Base-by-base conservation (phyloP, 92 coral and sea anemone species). In the Muricea muricata region DNA sequence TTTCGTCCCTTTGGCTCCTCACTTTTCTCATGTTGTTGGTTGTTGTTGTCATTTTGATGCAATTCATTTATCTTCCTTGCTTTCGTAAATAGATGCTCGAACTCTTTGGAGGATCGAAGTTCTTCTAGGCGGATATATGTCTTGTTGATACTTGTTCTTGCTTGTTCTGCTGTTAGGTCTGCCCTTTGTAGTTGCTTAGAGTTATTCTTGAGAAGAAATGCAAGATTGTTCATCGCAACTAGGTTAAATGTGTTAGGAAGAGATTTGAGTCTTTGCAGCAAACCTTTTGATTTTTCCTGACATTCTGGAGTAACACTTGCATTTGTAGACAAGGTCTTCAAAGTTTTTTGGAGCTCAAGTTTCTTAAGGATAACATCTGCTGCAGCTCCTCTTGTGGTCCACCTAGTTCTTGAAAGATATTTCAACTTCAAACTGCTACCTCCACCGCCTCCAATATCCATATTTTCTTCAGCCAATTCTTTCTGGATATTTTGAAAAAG, bases 351-450 rank as follows among this genome's bases (percentile, higher is more conserved):
- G 47, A 76, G 68, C 68, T 76, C 82, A 24, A 3, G 48, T 47
- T 76, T 76, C 33, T 76, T 76, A 7, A 76, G 67, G 20, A 76
- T 52, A 12, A 76, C 82, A 52, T 76, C 82, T n/a, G 82, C 82
- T 11, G 82, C 82, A 52, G 68, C 68, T 50, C 82, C 68, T 76
- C 82, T 76, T 76, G 82, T 76, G 11, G 82, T 54, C 82, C 82
- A 76, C 17, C 82, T 14, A 25, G 82, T 76, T 76, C 68, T 46
- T 10, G 80, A 74, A 25, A 46, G 80, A 74, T 74, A 12, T 47
- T 20, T 7, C 63, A 74, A 40, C 68, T 54, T 50, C 11, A 76
- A 54, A n/a, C 31, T 30, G 6, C 68, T 33, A 4, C 23, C 41
- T 11, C 26, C 23, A 52, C 68, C 20, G 1, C 23, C 41, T 11